phyloP scores from a whole-genome alignment of 2,888 invertebrate species.

The Muschampia plurimacula region DNA sequence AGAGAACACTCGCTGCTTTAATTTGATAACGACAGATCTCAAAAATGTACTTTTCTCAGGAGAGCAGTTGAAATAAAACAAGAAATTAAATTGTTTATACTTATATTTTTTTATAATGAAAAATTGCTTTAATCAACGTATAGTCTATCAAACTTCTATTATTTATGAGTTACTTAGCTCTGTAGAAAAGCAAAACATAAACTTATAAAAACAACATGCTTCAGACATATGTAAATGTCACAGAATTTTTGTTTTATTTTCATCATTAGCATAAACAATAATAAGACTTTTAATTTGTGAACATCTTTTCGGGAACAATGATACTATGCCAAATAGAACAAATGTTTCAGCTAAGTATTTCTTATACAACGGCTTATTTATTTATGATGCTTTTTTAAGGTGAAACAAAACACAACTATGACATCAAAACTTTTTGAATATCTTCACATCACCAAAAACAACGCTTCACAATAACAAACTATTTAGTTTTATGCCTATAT shows the following conservation, averaged over 20 bases:
- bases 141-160: slow-evolving; percentile 6
- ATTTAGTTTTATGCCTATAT: slow-evolving; percentile 11
- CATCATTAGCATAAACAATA: neutral
- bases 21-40: neutral
- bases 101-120: neutral
- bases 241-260: neutral
- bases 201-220: slow-evolving; percentile 5
- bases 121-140: neutral
- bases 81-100: neutral
- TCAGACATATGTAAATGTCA: neutral
- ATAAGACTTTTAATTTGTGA: neutral
- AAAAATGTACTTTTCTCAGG: slow-evolving; percentile 9
- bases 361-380: neutral
- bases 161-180: neutral
- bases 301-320: neutral
- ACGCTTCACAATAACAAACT: neutral
- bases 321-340: neutral
- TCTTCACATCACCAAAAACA: neutral
- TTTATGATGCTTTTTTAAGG: neutral
- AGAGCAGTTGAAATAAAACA: neutral
- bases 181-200: neutral
- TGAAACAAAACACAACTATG: slow-evolving; percentile 1
- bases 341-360: neutral
- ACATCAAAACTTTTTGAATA: neutral
- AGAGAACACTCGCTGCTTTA: too few relatives aligned